Base-by-base conservation (phyloP, 2,888 invertebrate species). In the Mesorhabditis belari region DNA sequence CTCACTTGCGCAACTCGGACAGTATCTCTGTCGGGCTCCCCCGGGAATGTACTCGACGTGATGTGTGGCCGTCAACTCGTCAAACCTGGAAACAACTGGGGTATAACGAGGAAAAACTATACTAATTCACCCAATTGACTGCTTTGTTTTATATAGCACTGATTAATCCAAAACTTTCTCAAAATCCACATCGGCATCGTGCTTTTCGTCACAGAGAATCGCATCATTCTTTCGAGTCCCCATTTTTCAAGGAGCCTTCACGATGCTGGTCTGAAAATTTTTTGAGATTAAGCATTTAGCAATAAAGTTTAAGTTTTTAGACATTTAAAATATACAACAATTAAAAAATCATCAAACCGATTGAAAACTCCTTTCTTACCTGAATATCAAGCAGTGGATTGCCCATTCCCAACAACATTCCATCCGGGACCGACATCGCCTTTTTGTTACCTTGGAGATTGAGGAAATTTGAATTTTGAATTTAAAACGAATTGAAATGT, bases 351-450 rank as follows among this genome's bases (percentile, higher is more conserved):
- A n/a, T 12, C 17, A 12, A 28, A 58, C 6, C 35, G 12, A n/a
- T 6, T 58, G 12, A 6, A 26, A 54, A 21, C 35, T 62, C 64
- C 29, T 64, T 67, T 17, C 60, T 65, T n/a, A 69, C 68, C 2
- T 91, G 90, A 67, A 98, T 93, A 81, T 98, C 98, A 76, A 98
- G 84, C 61, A 98, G 84, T 4, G 98, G 96, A 84, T 98, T 98
- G 58, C 96, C 94, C 83, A 94, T 88, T 23, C 95, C 95, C 65
- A 98, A 86, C 94, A 98, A 66, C 21, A 66, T 62, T 55, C 71
- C 69, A 58, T 73, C 73, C 28, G 60, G 49, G 26, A 60, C 55
- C 24, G 27, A 49, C 55, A 50, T 50, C 60, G 35, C n/a, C n/a
- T n/a, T n/a, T n/a, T n/a, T n/a, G n/a, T n/a, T n/a, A n/a, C n/a